A percentile compares a stretch with the other conserved stretches of the same genome.
Conservation (phyloP, 2,888 invertebrate genomes). For the Coelinius sp. region DNA sequence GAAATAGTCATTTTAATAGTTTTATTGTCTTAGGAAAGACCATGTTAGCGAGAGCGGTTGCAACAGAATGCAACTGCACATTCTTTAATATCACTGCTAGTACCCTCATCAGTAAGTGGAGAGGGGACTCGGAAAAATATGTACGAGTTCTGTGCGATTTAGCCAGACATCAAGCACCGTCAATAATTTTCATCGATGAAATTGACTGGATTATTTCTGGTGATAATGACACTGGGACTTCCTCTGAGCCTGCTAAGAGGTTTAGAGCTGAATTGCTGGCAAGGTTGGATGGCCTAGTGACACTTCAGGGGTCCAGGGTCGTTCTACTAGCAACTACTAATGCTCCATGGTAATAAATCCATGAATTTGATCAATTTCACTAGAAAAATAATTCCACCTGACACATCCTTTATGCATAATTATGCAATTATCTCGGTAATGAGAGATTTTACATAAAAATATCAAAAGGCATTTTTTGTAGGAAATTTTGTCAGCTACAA, state of each 20-base stretch:
- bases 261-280: conserved; percentile 91
- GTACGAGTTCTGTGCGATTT: conserved; percentile 90
- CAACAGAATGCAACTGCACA: conserved; percentile 83
- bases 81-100: conserved; percentile 95
- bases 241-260: conserved; percentile 77
- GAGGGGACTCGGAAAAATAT: conserved; percentile 95
- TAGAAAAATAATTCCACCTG: no score
- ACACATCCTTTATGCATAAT: no score
- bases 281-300: conserved; percentile 83
- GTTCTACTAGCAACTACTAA: conserved; percentile 91
- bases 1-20: no score
- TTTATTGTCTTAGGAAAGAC: conserved; percentile 79
- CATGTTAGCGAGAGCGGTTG: conserved; percentile 89
- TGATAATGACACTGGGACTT: conserved; percentile 63
- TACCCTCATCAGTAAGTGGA: conserved; percentile 94
- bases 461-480: no score
- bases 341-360: conserved; percentile 85
- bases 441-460: no score
- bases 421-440: no score
- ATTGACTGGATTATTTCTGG: conserved; percentile 86
- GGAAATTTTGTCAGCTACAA: no score
- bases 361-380: no score
- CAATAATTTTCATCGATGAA: conserved; percentile 94
- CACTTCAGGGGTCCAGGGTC: conserved; percentile 76
- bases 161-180: conserved; percentile 87